Conservation (phyloP, 2,113 vertebrate genomes). For the Sardina pilchardus region DNA sequence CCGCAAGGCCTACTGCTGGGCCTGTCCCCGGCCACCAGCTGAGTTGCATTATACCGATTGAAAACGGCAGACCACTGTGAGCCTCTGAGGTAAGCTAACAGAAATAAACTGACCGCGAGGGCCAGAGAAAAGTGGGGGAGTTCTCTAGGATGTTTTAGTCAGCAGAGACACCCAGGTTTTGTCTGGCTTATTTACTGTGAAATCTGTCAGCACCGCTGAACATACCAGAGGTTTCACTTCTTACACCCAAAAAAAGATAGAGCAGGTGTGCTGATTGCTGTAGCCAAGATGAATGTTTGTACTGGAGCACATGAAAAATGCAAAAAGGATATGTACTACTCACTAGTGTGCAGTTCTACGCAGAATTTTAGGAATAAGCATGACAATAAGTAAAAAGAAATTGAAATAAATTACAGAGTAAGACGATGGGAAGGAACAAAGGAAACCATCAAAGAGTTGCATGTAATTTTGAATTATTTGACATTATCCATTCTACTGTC, state of each 20-base stretch:
- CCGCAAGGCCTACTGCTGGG: not conserved
- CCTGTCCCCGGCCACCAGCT: not conserved
- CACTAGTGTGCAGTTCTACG: not conserved
- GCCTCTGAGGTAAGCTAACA: conserved; percentile 5
- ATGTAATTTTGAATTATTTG: not conserved
- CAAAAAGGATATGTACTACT: not conserved
- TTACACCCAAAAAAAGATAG: not conserved
- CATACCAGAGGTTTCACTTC: not conserved
- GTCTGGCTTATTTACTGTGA: not conserved
- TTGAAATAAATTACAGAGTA: not conserved
- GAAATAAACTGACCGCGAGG: not conserved
- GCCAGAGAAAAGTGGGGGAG: not conserved
- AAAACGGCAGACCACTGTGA: not conserved
- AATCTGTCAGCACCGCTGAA: not conserved
- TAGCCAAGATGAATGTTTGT: not conserved
- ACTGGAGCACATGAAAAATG: not conserved
- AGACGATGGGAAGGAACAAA: not conserved
- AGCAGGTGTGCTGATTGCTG: not conserved
- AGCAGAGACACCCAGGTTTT: not conserved
- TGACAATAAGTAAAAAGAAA: not conserved
- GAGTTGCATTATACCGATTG: conserved; percentile 8
- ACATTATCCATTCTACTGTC: not conserved
- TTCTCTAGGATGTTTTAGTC: conserved; percentile 10
- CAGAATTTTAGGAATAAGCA: not conserved
- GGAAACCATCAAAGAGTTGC: not conserved